Base-by-base conservation (phyloP, 1,140 invertebrate species). In the Polyergus mexicanus region DNA sequence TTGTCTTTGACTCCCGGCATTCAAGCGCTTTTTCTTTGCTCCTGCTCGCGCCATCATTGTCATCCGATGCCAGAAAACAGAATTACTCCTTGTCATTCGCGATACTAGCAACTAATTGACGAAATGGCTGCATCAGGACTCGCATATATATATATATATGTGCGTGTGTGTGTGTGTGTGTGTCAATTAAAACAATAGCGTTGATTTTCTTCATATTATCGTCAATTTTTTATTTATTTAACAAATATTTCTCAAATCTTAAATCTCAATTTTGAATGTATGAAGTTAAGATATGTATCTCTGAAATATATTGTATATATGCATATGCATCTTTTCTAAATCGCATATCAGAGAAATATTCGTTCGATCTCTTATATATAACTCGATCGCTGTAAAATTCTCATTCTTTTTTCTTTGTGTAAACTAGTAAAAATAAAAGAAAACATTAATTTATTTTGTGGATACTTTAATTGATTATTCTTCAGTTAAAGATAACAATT, bases 91-190 rank as follows among this genome's bases (percentile, higher is more conserved):
- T 16, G 47, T 51, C 66, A 88, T 85, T 74, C 51, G 41, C 47
- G n/a, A 10, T 60, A 25, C 13, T 44, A 68, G 41, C 16, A 80
- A 88, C 71, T 88, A 88, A 88, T 88, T 85, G 86, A 47, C 68
- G 68, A 72, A 74, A 83, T 54, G 25, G 68, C 35, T 28, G 28
- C 54, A 38, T 44, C 68, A 51, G 47, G 38, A 5, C 35, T 56
- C 38, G 56, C 44, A 69, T 22, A 72, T 72, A 74, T 25, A 44
- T 32, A 32, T 32, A 32, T 32, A 32, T 32, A 32, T 32, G 0
- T 32, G 3, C 3, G 3, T 32, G 3, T 28, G 1, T 28, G 25
- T 32, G 3, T 32, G 3, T 32, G 3, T 28, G 1, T 28, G 25
- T 32, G 3, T 32, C 32, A 32, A 0, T 32, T 32, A 32, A 32